Conservation (phyloP, 2,113 vertebrate genomes). For the Hyperopisus bebe region DNA sequence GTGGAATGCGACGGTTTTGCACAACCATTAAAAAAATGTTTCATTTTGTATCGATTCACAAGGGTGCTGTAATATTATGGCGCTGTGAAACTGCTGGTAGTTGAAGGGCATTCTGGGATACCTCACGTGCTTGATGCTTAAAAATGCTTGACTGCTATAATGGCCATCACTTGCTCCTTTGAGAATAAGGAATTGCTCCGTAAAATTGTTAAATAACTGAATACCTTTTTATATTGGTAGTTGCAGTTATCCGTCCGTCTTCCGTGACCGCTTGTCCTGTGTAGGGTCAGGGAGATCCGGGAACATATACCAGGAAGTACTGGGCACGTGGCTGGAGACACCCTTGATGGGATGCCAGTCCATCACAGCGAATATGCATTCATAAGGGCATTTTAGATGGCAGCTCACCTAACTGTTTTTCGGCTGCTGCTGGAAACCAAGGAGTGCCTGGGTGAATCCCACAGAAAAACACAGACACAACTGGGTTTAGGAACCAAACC, state of each 20-base stretch:
- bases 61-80: not conserved
- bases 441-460: not conserved
- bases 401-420: not conserved
- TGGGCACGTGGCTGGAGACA: not conserved
- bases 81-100: not conserved
- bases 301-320: not conserved
- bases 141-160: not conserved
- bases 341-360: not conserved
- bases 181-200: not conserved
- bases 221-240: not conserved
- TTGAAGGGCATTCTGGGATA: not conserved
- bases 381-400: not conserved
- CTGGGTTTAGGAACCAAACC: not conserved
- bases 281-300: not conserved
- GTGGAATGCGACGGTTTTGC: not conserved
- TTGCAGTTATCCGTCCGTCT: not conserved
- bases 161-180: not conserved
- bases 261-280: not conserved
- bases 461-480: not conserved
- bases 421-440: not conserved
- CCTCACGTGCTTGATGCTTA: not conserved
- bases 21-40: not conserved
- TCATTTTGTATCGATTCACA: slow-evolving; percentile 5
- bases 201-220: not conserved
- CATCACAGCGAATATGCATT: not conserved